These are phyloP conservation scores for Rhabdomys pumilio DNA, from an alignment of 2,797 vertebrate species.

Conservation along the genomic window DNA sequence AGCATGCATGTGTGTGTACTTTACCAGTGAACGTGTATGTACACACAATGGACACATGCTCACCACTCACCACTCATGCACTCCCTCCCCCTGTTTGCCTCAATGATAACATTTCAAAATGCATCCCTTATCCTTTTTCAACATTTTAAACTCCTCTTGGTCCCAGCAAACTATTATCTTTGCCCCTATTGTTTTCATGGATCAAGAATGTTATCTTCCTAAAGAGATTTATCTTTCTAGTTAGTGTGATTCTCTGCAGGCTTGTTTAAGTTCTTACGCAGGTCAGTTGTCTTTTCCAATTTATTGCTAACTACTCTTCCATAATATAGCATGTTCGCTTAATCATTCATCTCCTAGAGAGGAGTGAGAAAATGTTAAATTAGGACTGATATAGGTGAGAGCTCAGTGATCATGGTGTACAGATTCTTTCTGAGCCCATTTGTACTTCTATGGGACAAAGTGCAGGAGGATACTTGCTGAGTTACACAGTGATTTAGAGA, in stretches of 20 bases:
- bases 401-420: background rate
- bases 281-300: background rate
- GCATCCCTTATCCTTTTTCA: background rate
- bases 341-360: background rate
- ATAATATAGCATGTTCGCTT: background rate
- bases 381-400: background rate
- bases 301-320: constrained; percentile 2
- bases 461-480: background rate
- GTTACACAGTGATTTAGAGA: background rate
- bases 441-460: background rate
- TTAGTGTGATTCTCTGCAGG: background rate
- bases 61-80: background rate
- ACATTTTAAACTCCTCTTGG: background rate
- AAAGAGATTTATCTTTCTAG: background rate
- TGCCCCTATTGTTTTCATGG: background rate
- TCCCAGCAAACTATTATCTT: background rate
- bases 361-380: background rate
- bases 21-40: background rate
- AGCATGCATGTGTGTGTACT: background rate
- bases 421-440: background rate
- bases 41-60: background rate
- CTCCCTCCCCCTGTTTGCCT: background rate
- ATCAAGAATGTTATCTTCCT: background rate
- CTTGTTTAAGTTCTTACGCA: background rate
- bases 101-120: background rate